Evolutionary conservation across 2,797 vertebrate genomes (phyloP).

Genomic region (Orientallactaga sibirica): DNA sequence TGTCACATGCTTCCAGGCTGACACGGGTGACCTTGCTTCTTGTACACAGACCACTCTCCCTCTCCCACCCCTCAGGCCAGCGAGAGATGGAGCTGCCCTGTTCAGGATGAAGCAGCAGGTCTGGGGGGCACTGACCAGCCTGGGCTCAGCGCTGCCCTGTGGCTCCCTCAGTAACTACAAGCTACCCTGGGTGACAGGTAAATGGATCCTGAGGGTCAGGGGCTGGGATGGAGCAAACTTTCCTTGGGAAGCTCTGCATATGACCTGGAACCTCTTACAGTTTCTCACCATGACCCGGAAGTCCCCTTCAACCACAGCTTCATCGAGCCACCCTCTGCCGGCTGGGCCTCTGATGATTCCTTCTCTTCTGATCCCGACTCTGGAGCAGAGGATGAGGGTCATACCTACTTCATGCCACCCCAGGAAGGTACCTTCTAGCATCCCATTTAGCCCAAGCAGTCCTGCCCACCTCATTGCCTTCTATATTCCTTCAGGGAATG

Average conservation of each 20-base stretch:
- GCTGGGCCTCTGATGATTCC: slow-evolving; percentile 95
- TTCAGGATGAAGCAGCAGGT: slow-evolving; percentile 95
- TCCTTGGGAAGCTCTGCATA: background rate
- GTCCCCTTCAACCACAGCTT: slow-evolving; percentile 99
- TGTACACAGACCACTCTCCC: background rate
- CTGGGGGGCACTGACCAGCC: slow-evolving; percentile 92
- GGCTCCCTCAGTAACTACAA: slow-evolving; percentile 92
- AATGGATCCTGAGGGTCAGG: background rate
- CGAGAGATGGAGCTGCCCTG: slow-evolving; percentile 86
- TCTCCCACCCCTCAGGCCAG: slow-evolving; percentile 84
- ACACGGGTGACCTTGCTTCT: background rate
- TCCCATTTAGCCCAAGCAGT: background rate
- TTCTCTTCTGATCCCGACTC: slow-evolving; percentile 93
- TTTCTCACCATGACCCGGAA: slow-evolving; percentile 96
- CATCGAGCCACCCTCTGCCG: slow-evolving; percentile 95
- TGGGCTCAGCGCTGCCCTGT: slow-evolving; percentile 92
- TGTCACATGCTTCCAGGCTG: background rate
- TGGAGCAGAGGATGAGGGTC: slow-evolving; percentile 92
- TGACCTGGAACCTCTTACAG: slow-evolving; percentile 83
- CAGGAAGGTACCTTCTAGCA: slow-evolving; percentile 89
- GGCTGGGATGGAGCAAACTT: background rate
- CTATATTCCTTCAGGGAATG: background rate
- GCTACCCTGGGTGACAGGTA: slow-evolving; percentile 97
- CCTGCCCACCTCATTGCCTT: background rate
- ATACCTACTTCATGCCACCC: slow-evolving; percentile 94